Base-by-base conservation (phyloP, 2,797 vertebrate genomes). In the Poecilia wingei region DNA sequence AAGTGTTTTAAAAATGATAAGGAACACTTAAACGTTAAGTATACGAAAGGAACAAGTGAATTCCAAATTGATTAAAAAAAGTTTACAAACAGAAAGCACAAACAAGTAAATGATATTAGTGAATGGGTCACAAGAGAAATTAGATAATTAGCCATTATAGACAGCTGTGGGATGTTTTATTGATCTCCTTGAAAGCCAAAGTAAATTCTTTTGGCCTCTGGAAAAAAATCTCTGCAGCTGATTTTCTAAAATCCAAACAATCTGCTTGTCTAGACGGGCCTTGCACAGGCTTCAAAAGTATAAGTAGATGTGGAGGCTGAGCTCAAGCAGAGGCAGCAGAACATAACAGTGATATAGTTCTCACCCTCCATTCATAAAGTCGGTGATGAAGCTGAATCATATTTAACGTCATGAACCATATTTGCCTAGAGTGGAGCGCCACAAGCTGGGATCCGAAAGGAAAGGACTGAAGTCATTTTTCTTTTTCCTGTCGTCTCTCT, bases 381-480 rank as follows among this genome's bases (percentile, higher is more conserved):
- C 80, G 39, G 82, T 87, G 90, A 86, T 77, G 77, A 88, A 72
- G 78, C 84, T 84, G 92, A 86, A 77, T 93, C 89, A 90, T 83
- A 87, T 90, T 92, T 90, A 90, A 90, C 84, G 90, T 91, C 88
- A 86, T 57, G 16, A 86, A 89, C 74, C 86, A 84, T 84, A 84
- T 91, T 92, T 86, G 89, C 89, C 88, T 92, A 68, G 77, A 92
- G 88, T 84, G 81, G 82, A 87, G 87, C 59, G 77, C 78, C 79
- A 79, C 82, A 41, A 88, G 82, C 84, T 77, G 43, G 33, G 86
- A 84, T 85, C 66, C 2, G n/a, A 80, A 55, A 85, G 76, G 64
- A 83, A 82, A 87, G 84, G 70, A 83, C 90, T 84, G 41, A 79
- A 92, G 83, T 91, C 89, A 87, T 92, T 88, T 82, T 80, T 88